phyloP scores from a whole-genome alignment of 2,888 invertebrate species.

The Eilema sororculum region DNA sequence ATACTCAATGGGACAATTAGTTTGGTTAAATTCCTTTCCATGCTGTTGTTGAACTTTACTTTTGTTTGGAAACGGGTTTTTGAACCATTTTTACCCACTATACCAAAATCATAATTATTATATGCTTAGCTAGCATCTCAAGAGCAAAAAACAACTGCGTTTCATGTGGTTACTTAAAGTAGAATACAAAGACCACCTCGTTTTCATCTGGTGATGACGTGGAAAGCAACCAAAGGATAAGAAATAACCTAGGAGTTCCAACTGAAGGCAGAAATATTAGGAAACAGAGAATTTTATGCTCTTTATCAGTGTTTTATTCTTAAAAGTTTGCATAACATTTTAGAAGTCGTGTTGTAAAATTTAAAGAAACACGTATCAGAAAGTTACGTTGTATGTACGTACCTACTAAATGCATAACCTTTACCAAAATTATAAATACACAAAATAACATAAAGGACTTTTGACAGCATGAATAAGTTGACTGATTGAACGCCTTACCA shows the following conservation, averaged over 20 bases:
- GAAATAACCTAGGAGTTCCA: background rate
- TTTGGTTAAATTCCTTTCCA: background rate
- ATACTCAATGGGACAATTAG: background rate
- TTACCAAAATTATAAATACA: background rate
- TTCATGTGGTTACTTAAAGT: background rate
- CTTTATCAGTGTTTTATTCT: background rate
- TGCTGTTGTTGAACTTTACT: too few relatives aligned
- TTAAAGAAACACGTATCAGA: background rate
- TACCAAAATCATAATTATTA: too few relatives aligned
- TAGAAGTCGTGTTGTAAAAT: too few relatives aligned
- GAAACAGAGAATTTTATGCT: background rate
- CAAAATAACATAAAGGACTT: slow-evolving; percentile 9
- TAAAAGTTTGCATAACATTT: background rate
- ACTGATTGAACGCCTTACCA: slow-evolving; percentile 27
- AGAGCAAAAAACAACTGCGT: too few relatives aligned
- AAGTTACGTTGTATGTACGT: background rate
- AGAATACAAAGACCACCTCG: too few relatives aligned
- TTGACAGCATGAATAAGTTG: slow-evolving; percentile 16
- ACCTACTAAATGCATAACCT: too few relatives aligned
- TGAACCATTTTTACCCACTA: too few relatives aligned
- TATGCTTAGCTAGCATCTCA: too few relatives aligned
- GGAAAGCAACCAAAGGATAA: background rate
- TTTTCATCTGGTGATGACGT: too few relatives aligned
- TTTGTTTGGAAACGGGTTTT: too few relatives aligned
- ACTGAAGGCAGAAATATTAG: background rate